Evolutionary conservation across 1,140 invertebrate genomes (phyloP).

Genomic region (Anoplolepis gracilipes): DNA sequence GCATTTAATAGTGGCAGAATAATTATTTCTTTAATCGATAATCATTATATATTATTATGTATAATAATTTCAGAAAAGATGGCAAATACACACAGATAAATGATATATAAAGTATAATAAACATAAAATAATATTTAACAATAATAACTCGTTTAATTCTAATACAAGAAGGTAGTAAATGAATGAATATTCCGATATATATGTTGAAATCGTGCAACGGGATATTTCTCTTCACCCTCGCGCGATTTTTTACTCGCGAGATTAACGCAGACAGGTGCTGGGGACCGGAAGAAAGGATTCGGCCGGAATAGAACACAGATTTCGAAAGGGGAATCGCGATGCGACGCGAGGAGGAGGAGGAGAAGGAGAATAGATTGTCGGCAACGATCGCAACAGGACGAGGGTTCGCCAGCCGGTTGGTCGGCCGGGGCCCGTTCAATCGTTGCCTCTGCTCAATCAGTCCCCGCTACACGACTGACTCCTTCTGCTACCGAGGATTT

Average conservation of each 20-base stretch:
- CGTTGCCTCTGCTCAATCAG: slow-evolving; percentile 59
- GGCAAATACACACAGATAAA: not conserved
- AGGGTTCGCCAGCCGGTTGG: slow-evolving; percentile 43
- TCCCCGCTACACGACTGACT: slow-evolving; percentile 79
- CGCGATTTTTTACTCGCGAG: slow-evolving; percentile 39
- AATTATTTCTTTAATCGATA: not conserved
- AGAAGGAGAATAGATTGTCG: slow-evolving; percentile 69
- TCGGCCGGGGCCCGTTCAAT: slow-evolving; percentile 30
- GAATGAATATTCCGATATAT: not conserved
- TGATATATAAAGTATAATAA: not conserved
- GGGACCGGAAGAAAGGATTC: slow-evolving; percentile 50
- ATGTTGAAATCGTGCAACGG: not conserved
- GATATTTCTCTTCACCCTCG: slow-evolving; percentile 17
- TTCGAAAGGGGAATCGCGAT: slow-evolving; percentile 63
- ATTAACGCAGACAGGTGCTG: slow-evolving; percentile 46
- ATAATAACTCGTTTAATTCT: too few species aligned
- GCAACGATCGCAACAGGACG: slow-evolving; percentile 61
- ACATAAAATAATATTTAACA: not conserved
- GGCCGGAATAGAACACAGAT: slow-evolving; percentile 44
- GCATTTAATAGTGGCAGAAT: not conserved
- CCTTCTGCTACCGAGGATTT: slow-evolving; percentile 65
- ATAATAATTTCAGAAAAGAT: not conserved
- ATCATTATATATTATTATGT: not conserved
- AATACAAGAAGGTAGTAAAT: too few species aligned
- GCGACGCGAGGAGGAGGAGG: slow-evolving; percentile 13